Evolutionary conservation across 1,140 invertebrate species (phyloP).

Genomic region (Riptortus pedestris): DNA sequence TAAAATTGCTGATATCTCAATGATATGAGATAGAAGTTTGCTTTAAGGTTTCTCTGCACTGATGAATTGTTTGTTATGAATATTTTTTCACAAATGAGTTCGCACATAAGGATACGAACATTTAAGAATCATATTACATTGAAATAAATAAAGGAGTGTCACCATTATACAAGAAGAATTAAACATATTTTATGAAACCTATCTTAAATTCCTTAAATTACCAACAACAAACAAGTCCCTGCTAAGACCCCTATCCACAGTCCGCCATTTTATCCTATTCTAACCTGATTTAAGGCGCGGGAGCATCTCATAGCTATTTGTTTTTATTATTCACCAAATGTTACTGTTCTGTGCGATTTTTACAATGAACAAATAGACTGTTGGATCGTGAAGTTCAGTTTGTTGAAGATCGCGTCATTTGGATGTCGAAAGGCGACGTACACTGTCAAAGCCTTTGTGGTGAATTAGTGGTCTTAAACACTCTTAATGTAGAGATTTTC

Average conservation of each 20-base stretch:
- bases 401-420: background rate
- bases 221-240: slow-evolving; percentile 5
- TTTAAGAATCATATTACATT: too few species aligned
- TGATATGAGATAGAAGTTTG: background rate
- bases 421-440: background rate
- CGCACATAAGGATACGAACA: too few species aligned
- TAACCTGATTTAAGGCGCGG: slow-evolving; percentile 26
- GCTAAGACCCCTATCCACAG: background rate
- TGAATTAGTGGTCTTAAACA: slow-evolving; percentile 16
- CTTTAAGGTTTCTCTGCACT: background rate
- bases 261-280: slow-evolving; percentile 23
- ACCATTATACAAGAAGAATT: background rate
- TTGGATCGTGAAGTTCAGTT: background rate
- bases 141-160: background rate
- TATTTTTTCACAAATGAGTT: background rate
- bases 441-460: background rate
- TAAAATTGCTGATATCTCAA: background rate
- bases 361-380: background rate
- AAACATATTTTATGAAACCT: background rate
- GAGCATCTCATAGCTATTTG: slow-evolving; percentile 19
- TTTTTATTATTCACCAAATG: slow-evolving; percentile 2
- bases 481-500: background rate
- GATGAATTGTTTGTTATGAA: background rate
- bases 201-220: background rate
- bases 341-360: background rate